Evolutionary conservation across 1,140 invertebrate species (phyloP).

Genomic region (Lepidurus couesii): DNA sequence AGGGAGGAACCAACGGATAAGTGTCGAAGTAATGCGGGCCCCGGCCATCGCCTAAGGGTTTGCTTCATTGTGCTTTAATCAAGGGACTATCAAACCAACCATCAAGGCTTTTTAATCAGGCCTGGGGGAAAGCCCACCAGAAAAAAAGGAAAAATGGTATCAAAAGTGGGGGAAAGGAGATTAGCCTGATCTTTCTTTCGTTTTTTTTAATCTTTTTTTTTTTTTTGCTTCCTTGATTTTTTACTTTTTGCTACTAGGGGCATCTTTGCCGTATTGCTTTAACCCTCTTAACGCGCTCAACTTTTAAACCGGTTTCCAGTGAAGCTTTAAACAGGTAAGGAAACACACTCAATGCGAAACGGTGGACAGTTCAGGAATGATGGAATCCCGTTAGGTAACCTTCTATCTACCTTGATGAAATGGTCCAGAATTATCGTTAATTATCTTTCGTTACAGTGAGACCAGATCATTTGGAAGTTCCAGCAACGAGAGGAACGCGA

Average conservation of each 20-base stretch:
- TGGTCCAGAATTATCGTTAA: background rate
- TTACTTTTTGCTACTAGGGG: background rate
- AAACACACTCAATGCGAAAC: background rate
- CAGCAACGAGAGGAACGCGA: background rate
- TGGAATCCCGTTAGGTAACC: conserved; percentile 12
- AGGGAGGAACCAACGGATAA: background rate
- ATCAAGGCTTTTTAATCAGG: conserved; percentile 11
- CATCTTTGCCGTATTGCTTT: background rate
- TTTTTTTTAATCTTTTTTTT: background rate
- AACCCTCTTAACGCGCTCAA: background rate
- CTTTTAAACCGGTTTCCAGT: background rate
- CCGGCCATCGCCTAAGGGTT: conserved; percentile 7
- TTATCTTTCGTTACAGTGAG: background rate
- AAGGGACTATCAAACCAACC: conserved; percentile 15
- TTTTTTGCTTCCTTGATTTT: background rate
- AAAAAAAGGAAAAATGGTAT: background rate
- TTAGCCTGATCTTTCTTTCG: background rate
- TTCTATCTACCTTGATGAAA: background rate
- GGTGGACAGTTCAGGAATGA: background rate
- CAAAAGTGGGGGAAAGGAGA: background rate
- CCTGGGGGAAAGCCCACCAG: background rate
- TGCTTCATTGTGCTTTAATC: conserved; percentile 22
- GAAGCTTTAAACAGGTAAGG: background rate
- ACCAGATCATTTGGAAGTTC: background rate
- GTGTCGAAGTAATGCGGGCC: background rate